Evolutionary conservation across 2,113 vertebrate species (phyloP).

Genomic region (Megaceryle maxima): DNA sequence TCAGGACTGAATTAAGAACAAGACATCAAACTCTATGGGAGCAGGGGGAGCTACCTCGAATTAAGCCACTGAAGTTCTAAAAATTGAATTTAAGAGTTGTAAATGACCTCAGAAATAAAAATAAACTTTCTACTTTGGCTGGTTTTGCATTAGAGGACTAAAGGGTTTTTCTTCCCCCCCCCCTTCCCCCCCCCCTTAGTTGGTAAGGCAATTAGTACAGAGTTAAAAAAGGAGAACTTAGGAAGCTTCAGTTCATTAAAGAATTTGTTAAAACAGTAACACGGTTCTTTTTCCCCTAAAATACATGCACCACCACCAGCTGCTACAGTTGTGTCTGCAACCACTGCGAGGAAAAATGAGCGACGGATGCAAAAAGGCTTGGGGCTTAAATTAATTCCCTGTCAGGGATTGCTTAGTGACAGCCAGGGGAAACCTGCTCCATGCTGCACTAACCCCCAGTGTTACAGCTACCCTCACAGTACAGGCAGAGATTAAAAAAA

Average conservation of each 20-base stretch:
- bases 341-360: neutral
- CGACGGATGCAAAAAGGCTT: neutral
- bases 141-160: constrained; percentile 22
- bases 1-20: neutral
- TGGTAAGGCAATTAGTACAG: neutral
- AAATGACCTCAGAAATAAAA: constrained; percentile 55
- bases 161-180: neutral
- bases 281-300: neutral
- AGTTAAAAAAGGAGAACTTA: neutral
- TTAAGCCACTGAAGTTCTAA: constrained; percentile 13
- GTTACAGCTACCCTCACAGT: neutral
- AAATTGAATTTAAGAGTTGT: constrained; percentile 36
- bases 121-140: constrained; percentile 42
- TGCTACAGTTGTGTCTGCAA: neutral
- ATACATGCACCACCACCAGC: neutral
- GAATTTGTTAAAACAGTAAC: neutral
- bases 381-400: neutral
- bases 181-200: too few relatives aligned
- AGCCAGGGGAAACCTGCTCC: neutral
- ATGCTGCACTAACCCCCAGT: neutral
- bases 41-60: neutral
- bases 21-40: neutral
- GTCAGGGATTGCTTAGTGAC: neutral
- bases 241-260: neutral
- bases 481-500: neutral